These are phyloP conservation scores for Eremophila alpestris DNA, from an alignment of 2,797 vertebrate species.

Conservation along the genomic window DNA sequence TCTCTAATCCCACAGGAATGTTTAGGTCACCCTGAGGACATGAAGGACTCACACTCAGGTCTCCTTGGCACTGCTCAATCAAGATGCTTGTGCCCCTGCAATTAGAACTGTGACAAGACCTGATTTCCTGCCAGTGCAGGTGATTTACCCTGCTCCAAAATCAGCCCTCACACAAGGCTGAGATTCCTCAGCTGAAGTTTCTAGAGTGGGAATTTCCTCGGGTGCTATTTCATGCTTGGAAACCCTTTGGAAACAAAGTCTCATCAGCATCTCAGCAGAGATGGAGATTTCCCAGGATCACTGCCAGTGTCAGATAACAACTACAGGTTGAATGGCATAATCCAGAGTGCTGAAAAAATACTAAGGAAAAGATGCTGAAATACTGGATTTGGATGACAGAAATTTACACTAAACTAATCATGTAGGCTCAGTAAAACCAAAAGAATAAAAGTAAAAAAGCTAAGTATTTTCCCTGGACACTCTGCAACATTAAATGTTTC, in stretches of 20 bases:
- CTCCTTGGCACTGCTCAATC: neutral
- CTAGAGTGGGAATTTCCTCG: neutral
- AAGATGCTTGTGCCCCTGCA: neutral
- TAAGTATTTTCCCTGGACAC: neutral
- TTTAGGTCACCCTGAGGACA: neutral
- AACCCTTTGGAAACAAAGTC: neutral
- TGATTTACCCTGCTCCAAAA: neutral
- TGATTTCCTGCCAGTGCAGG: neutral
- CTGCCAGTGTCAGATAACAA: neutral
- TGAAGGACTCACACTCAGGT: neutral
- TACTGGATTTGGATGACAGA: neutral
- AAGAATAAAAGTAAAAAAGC: neutral
- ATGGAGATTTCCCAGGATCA: neutral
- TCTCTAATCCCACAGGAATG: accelerated
- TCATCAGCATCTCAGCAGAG: neutral
- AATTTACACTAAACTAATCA: neutral
- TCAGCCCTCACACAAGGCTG: neutral
- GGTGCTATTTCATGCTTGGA: neutral
- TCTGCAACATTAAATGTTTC: neutral
- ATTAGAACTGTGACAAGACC: neutral
- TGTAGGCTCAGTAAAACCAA: neutral
- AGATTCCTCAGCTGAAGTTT: neutral
- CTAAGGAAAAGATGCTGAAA: neutral
- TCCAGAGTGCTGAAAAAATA: neutral
- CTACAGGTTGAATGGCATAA: neutral